A percentile compares a stretch with the other conserved stretches of the same genome.
phyloP scores from a whole-genome alignment of 2,888 invertebrate species.

The Tridacna crocea region DNA sequence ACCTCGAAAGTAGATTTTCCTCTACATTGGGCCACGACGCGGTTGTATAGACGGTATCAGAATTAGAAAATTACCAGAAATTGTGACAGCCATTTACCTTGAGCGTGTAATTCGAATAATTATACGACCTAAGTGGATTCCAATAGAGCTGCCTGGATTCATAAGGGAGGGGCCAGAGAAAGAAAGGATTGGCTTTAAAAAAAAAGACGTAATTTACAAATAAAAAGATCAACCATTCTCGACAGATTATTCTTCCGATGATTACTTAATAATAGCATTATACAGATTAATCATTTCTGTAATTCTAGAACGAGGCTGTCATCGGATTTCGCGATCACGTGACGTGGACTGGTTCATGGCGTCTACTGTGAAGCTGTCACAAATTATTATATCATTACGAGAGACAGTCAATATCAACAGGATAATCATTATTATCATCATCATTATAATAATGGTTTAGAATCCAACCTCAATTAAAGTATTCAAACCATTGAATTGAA shows the following conservation, averaged over 20 bases:
- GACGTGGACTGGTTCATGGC: background rate
- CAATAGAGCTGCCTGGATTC: background rate
- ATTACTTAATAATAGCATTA: slow-evolving; percentile 16
- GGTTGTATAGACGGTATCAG: slow-evolving; percentile 8
- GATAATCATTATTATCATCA: background rate
- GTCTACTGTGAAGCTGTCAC: slow-evolving; percentile 4
- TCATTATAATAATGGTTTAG: too few relatives aligned
- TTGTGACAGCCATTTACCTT: slow-evolving; percentile 24
- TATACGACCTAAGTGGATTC: slow-evolving; percentile 13
- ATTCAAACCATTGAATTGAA: too few relatives aligned
- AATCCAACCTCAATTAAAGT: too few relatives aligned
- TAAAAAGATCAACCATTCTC: too few relatives aligned
- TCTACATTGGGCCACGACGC: too few relatives aligned
- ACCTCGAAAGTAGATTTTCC: too few relatives aligned
- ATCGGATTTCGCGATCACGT: slow-evolving; percentile 13
- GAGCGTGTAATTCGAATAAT: slow-evolving; percentile 24
- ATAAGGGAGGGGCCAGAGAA: background rate
- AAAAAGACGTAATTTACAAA: background rate
- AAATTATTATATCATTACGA: background rate
- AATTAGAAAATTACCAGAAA: slow-evolving; percentile 25
- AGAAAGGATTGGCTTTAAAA: background rate
- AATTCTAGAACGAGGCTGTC: slow-evolving; percentile 18
- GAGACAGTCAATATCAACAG: background rate
- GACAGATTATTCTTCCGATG: background rate
- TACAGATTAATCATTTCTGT: slow-evolving; percentile 12